A percentile compares a stretch with the other conserved stretches of the same genome.
These are phyloP conservation scores for Xiphophorus hellerii DNA, from an alignment of 2,113 vertebrate genomes.

Conservation along the genomic window DNA sequence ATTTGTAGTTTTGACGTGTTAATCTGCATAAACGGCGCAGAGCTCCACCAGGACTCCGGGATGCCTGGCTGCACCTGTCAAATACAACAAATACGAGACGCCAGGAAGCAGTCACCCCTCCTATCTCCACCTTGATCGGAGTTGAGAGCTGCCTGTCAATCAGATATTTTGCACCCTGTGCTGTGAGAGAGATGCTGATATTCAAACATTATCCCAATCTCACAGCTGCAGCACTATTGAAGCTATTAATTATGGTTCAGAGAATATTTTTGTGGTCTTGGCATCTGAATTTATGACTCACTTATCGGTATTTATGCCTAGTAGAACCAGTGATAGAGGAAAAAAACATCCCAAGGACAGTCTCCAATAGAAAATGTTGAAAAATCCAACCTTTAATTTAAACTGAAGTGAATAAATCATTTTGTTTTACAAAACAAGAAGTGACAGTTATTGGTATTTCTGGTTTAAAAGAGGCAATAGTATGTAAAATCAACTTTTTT, in stretches of 20 bases:
- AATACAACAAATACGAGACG: constrained; percentile 58
- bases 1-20: constrained; percentile 78
- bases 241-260: constrained; percentile 58
- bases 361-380: too few species aligned
- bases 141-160: constrained; percentile 63
- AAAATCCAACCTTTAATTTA: too few species aligned
- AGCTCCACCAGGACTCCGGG: constrained; percentile 64
- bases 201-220: constrained; percentile 24
- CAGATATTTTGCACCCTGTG: constrained; percentile 25
- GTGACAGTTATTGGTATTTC: too few species aligned
- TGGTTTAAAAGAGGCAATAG: too few species aligned
- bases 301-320: not conserved
- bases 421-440: too few species aligned
- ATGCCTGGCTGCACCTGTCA: constrained; percentile 70
- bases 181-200: constrained; percentile 51
- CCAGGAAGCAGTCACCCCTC: constrained; percentile 55
- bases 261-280: not conserved
- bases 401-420: too few species aligned
- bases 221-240: constrained; percentile 34
- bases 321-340: not conserved
- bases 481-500: too few species aligned
- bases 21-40: constrained; percentile 78
- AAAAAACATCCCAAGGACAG: too few species aligned
- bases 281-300: not conserved
- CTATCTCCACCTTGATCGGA: constrained; percentile 45